Evolutionary conservation across 1,140 invertebrate genomes (phyloP), one percentile per base, ranked within the genome.

Genomic region (Coboldia fuscipes): DNA sequence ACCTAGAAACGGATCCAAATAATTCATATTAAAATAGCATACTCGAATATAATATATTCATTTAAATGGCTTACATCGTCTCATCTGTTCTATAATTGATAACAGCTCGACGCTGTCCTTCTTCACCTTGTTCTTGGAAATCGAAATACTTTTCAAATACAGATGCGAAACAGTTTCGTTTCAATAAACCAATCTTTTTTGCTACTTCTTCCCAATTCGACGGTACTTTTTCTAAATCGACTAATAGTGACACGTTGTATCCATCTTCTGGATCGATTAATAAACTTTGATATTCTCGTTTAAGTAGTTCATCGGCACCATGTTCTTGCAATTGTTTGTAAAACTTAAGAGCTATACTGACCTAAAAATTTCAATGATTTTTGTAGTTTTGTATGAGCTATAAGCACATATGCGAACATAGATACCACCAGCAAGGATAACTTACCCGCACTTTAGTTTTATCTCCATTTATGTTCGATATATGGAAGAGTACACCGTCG

Each of bases 71-170:
- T 75, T 65, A 98, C 92, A 99, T 72, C 33, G 93, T 98, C 66
- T 99, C 94, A 70, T 99, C 90, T 57, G 93, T 89, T 51, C 94
- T 69, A 57, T 97, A 99, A 59, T 97, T 85, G 54, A 99, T 97
- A 35, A 98, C 88, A 37, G 94, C 94, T 52, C 86, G 69, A 56
- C 89, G 85, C 40, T 93, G 78, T 8, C 80, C 76, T 51, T 89
- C 77, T 49, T 80, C 73, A 2, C 82, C 85, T 43, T 79, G 70
- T 55, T 92, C 86, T 69, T 98, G 93, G 57, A 90, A 92, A 53
- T 93, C 77, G 61, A 99, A 99, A 65, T 98, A 99, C 51, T 97
- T 96, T 61, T 98, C 90, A 65, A 99, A 98, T 22, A 99, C 92
- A 26, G 93, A 96, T 13, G 93, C 94, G 63, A 99, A 98, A 62